Percentiles rank a stretch among this genome's conserved stretches.
phyloP scores from a whole-genome alignment of 2,113 vertebrate genomes.

The Sinocyclocheilus grahami region DNA sequence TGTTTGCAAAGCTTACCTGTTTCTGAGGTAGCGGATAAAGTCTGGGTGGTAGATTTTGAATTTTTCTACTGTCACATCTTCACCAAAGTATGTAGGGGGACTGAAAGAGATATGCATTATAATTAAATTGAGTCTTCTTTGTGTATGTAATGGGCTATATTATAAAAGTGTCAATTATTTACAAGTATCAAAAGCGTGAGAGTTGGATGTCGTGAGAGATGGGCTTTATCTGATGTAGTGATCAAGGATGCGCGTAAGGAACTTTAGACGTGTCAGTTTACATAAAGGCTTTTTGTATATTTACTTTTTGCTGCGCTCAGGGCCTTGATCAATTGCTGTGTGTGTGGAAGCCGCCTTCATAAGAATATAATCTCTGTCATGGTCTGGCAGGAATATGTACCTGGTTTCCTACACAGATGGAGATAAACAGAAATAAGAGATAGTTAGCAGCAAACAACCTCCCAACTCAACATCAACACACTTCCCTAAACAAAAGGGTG shows the following conservation, averaged over 20 bases:
- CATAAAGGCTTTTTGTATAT: not conserved
- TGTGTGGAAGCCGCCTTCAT: constrained; percentile 72
- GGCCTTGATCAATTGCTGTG: constrained; percentile 61
- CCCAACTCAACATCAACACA: not conserved
- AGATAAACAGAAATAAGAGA: not conserved
- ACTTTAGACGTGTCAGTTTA: not conserved
- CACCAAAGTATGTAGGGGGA: constrained; percentile 72
- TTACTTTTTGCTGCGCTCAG: constrained; percentile 65
- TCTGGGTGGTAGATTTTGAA: constrained; percentile 83
- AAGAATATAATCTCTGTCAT: constrained; percentile 79
- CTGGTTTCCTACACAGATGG: constrained; percentile 71
- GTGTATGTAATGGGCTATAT: not conserved
- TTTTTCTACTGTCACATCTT: constrained; percentile 67
- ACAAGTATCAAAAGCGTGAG: not conserved
- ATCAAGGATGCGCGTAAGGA: not conserved
- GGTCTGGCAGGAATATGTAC: constrained; percentile 80
- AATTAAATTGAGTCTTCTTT: not conserved
- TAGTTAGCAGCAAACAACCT: not conserved
- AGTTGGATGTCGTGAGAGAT: not conserved
- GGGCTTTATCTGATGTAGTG: not conserved
- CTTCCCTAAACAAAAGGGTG: not conserved
- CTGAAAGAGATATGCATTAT: constrained; percentile 56
- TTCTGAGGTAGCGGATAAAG: constrained; percentile 81
- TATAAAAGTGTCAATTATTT: not conserved
- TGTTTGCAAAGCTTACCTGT: constrained; percentile 73